Percentiles rank a stretch among this genome's conserved stretches.
These are phyloP conservation scores for Hapalemur alaotrensis DNA, from an alignment of 2,797 vertebrate species.

Conservation along the genomic window DNA sequence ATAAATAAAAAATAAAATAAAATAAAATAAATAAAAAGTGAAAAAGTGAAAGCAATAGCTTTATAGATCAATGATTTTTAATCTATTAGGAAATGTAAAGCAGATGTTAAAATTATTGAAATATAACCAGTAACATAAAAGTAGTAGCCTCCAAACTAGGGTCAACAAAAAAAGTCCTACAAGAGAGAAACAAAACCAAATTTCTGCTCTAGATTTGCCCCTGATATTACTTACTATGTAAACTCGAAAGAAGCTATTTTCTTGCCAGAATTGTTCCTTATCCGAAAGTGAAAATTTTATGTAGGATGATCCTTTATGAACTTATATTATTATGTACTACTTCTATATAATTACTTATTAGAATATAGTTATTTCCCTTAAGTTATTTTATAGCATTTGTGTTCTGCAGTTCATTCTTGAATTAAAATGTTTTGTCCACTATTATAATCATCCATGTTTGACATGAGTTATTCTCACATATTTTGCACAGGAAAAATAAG, in stretches of 20 bases:
- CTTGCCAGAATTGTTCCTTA: too few relatives aligned
- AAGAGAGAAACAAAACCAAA: not conserved
- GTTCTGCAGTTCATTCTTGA: not conserved
- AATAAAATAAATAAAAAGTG: not conserved
- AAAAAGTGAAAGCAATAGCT: not conserved
- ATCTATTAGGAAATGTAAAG: not conserved
- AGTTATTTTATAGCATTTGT: not conserved
- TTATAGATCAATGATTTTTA: not conserved
- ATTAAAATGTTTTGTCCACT: not conserved
- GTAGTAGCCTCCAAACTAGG: not conserved
- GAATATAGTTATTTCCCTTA: not conserved
- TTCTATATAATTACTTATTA: not conserved
- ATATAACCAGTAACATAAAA: not conserved
- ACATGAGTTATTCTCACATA: not conserved
- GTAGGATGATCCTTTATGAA: not conserved
- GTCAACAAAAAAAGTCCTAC: not conserved
- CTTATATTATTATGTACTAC: not conserved
- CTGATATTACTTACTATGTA: not conserved
- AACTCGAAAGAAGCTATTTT: not conserved
- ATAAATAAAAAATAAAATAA: too few relatives aligned
- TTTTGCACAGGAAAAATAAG: not conserved
- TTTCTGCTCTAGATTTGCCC: not conserved
- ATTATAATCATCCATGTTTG: not conserved
- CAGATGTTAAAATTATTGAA: not conserved
- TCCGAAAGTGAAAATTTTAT: not conserved